Base-by-base conservation (phyloP, 2,797 vertebrate genomes). In the Chiroxiphia lanceolata region DNA sequence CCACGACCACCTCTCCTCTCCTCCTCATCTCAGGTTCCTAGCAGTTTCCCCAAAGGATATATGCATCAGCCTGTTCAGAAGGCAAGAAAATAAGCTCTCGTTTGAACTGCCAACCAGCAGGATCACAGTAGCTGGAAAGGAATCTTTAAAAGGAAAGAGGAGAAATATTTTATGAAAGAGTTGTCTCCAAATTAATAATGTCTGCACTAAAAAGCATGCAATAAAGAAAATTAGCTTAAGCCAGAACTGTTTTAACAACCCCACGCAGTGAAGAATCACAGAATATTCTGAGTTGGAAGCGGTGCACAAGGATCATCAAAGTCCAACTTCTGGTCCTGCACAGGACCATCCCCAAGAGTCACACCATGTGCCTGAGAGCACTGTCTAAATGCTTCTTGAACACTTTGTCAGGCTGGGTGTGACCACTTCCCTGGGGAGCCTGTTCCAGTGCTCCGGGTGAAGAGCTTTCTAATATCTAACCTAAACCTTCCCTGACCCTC, bases 1-100 rank as follows among this genome's bases (percentile, higher is more conserved):
- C 64, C 38, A 86, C 2, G 21, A 27, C 9, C 8, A 56, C 6
- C 1, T 5, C 2, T 25, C 1, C 2, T 6, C 8, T n/a, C 47
- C 42, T 38, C 9, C 42, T 89, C 79, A 67, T 89, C 40, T 53
- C 47, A 34, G 13, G 23, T 21, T 84, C 27, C 27, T 48, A 34
- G 6, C 36, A 79, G 53, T 60, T 65, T 56, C 29, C 16, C 23
- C 5, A 1, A 72, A 84, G 15, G 17, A 78, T 50, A 10, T 20
- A 65, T 29, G 63, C 68, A 44, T 59, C 70, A 84, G 12, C 19
- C 4, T 9, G 3, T 33, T 82, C 13, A 76, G 56, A 56, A 82
- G 47, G 31, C 11, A 69, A 72, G 42, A 88, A 86, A 86, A 83
- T 38, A 75, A 81, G 13, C 13, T 76, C 19, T 65, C 45, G 26